phyloP scores from a whole-genome alignment of 2,113 vertebrate species.

The Baryphthengus martii region DNA sequence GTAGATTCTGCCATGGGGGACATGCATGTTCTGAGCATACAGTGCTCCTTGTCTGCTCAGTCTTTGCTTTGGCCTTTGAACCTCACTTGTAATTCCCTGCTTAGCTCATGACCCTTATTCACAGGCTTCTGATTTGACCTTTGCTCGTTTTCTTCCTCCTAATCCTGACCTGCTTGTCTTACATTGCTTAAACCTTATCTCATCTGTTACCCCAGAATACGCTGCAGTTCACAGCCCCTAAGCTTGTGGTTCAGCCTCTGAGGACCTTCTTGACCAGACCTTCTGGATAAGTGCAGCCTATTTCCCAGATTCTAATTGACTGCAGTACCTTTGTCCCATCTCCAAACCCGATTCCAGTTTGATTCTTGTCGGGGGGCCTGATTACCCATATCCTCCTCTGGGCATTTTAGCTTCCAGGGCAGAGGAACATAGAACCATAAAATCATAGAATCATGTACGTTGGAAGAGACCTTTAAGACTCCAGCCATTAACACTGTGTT shows the following conservation, averaged over 20 bases:
- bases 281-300: not conserved
- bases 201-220: not conserved
- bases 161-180: conserved; percentile 10
- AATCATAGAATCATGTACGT: not conserved
- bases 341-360: not conserved
- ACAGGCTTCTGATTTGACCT: not conserved
- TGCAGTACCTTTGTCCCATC: not conserved
- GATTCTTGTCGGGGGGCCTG: not conserved
- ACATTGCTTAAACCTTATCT: not conserved
- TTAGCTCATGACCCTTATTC: conserved; percentile 18
- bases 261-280: not conserved
- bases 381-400: not conserved
- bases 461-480: not conserved
- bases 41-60: not conserved
- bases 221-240: not conserved
- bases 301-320: not conserved
- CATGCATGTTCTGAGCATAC: not conserved
- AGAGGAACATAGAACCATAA: not conserved
- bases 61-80: conserved; percentile 8
- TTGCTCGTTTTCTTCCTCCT: not conserved
- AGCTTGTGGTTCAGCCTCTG: not conserved
- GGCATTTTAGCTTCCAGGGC: not conserved
- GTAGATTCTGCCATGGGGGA: not conserved
- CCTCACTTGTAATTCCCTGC: not conserved
- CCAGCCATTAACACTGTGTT: not conserved